A percentile compares a stretch with the other conserved stretches of the same genome.
Evolutionary conservation across 2,797 vertebrate genomes (phyloP).

Genomic region (Clamator glandarius): DNA sequence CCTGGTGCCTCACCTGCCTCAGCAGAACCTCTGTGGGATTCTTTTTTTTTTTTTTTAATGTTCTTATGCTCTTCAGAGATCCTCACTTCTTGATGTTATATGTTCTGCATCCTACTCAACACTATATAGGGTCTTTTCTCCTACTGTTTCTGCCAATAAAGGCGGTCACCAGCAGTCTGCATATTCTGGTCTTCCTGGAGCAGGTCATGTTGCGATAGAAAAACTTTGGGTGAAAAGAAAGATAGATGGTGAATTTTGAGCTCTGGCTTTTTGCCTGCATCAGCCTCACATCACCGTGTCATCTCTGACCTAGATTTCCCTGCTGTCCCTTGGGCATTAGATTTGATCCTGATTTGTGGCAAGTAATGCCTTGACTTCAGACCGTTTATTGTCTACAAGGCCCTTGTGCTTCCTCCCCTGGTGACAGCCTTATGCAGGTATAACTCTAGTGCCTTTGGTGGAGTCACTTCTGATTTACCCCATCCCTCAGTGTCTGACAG

Average conservation of each 20-base stretch:
- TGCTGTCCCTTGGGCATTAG: neutral
- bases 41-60: neutral
- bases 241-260: neutral
- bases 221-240: neutral
- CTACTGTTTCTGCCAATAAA: neutral
- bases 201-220: neutral
- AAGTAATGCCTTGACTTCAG: neutral
- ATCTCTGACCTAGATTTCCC: conserved; percentile 25
- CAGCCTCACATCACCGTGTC: fast-evolving
- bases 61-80: neutral
- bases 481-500: neutral
- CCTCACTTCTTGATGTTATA: neutral
- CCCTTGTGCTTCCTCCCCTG: neutral
- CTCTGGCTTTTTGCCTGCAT: neutral
- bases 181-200: neutral
- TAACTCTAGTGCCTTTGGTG: neutral
- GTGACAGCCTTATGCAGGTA: neutral
- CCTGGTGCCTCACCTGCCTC: neutral
- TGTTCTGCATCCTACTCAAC: neutral
- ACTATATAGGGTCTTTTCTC: neutral
- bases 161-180: neutral
- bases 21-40: neutral
- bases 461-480: neutral
- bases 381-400: neutral
- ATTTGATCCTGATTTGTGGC: conserved; percentile 16